Evolutionary conservation across 2,888 invertebrate species (phyloP), one percentile per base, ranked within the genome.

Genomic region (Melieria crassipennis): DNA sequence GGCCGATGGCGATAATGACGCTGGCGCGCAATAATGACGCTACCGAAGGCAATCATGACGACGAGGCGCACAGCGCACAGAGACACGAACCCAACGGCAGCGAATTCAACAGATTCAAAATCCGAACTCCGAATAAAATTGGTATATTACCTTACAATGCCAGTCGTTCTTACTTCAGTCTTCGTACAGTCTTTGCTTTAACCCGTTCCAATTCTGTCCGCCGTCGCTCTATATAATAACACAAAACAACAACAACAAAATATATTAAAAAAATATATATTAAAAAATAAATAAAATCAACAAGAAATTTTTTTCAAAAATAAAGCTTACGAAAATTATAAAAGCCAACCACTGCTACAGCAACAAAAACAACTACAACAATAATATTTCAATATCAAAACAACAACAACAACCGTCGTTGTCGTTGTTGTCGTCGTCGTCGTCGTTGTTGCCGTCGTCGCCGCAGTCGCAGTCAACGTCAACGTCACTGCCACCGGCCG

Each of bases 171-270:
- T 86, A 86, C 85, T 87, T 87, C 86, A 87, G 87, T 87, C 87
- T 87, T 87, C 87, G 87, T 87, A 87, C 87, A 87, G 87, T 87
- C 87, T 87, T 87, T 86, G 87, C 87, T 87, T 87, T 87, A 87
- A 87, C 87, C 87, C 87, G 87, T 87, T 87, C 87, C 87, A 87
- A 86, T 83, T 87, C 86, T 87, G 85, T 87, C 87, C 86, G 87
- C 86, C 85, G 86, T 84, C 80, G 84, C 84, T 84, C 82, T 83
- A 81, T 82, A 81, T 72, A 64, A 75, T 76, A 82, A 78, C 76
- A 75, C 69, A 74, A 70, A 78, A 77, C 74, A 77, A 75, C 71
- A 76, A 73, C 43, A 75, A 70, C 30, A 67, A 60, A 60, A 63
- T 61, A 68, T 69, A 64, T 52, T 63, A 58, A 63, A 64, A 64